phyloP scores from a whole-genome alignment of 2,888 invertebrate species.

The Pemphredon lugubris region DNA sequence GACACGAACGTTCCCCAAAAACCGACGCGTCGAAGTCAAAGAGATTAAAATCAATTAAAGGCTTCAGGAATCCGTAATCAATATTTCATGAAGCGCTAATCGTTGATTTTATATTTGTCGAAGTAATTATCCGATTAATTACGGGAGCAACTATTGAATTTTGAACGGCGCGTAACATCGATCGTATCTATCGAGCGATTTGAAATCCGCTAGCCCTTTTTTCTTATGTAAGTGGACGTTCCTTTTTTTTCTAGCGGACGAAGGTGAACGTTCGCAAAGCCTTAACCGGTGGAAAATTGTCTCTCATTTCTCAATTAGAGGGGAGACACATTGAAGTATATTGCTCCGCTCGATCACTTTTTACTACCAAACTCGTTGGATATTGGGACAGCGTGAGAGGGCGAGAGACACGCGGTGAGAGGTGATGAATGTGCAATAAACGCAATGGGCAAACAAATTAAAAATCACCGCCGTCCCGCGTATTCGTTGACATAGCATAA shows the following conservation, averaged over 20 bases:
- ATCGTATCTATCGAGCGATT: constrained; percentile 33
- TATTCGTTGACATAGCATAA: constrained; percentile 22
- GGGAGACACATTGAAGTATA: constrained; percentile 44
- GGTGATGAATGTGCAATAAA: constrained; percentile 42
- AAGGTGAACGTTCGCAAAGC: constrained; percentile 44
- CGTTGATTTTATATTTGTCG: too few relatives aligned
- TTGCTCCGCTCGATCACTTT: constrained; percentile 39
- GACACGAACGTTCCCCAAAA: too few relatives aligned
- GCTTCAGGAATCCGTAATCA: too few relatives aligned
- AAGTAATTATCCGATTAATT: constrained; percentile 27
- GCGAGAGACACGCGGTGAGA: constrained; percentile 38
- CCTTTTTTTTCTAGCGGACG: constrained; percentile 42
- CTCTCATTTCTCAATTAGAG: constrained; percentile 62
- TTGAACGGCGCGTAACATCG: not conserved
- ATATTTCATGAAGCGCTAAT: too few relatives aligned
- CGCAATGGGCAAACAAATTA: constrained; percentile 12
- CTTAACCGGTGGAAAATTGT: constrained; percentile 57
- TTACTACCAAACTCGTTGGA: constrained; percentile 29
- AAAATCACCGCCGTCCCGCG: constrained; percentile 7
- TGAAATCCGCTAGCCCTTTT: constrained; percentile 29
- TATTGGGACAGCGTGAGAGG: constrained; percentile 43
- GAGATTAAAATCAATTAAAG: too few relatives aligned
- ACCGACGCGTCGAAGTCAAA: too few relatives aligned
- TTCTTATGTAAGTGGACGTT: constrained; percentile 45
- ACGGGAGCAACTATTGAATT: constrained; percentile 14